These are phyloP conservation scores for Antechinus flavipes DNA, from an alignment of 2,113 vertebrate genomes.

Conservation along the genomic window DNA sequence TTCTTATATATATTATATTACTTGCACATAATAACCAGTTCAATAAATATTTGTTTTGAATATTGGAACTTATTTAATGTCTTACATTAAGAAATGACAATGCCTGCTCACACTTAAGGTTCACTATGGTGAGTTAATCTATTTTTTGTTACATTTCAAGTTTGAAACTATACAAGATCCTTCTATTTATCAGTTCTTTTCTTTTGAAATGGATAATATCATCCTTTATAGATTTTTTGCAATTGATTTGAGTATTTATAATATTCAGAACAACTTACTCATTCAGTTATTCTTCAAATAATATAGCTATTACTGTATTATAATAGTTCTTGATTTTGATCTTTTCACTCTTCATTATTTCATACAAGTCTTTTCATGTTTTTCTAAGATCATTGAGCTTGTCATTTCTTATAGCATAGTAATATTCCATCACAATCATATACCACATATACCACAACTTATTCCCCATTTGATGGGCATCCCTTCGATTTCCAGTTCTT, in stretches of 20 bases:
- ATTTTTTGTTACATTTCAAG: too few species aligned
- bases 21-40: background rate
- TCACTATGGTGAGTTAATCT: background rate
- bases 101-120: background rate
- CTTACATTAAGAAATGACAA: background rate
- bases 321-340: background rate
- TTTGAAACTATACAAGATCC: too few species aligned
- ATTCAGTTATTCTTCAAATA: background rate
- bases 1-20: background rate
- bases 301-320: background rate
- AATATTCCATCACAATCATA: background rate
- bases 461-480: background rate
- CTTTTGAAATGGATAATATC: too few species aligned
- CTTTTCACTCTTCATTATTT: background rate
- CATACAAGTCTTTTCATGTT: background rate
- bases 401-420: background rate
- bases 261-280: too few species aligned
- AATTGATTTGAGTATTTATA: too few species aligned
- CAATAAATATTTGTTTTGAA: background rate
- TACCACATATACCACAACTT: background rate
- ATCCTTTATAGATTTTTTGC: too few species aligned
- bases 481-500: background rate
- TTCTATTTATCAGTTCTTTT: too few species aligned
- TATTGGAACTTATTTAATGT: background rate
- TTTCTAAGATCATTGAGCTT: background rate